These are phyloP conservation scores for Drosophila pectinifera DNA, from an alignment of 1,140 invertebrate species.

Conservation along the genomic window DNA sequence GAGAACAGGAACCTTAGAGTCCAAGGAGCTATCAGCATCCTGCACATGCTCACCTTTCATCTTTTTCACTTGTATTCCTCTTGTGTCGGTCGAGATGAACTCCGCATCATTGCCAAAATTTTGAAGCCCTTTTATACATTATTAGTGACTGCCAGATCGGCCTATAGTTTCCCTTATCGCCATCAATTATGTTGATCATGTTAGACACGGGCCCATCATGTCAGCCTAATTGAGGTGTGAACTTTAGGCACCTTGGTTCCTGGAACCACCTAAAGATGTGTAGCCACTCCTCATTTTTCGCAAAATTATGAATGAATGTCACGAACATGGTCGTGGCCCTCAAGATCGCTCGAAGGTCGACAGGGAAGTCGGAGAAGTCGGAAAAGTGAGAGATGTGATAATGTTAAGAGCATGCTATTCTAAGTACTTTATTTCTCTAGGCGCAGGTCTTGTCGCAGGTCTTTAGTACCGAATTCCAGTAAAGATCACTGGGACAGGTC, in stretches of 20 bases:
- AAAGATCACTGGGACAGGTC: constrained; percentile 41
- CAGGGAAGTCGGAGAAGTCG: background rate
- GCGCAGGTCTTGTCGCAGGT: constrained; percentile 47
- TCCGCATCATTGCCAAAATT: constrained; percentile 65
- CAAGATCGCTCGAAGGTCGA: constrained; percentile 9
- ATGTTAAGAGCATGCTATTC: constrained; percentile 24
- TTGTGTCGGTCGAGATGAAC: constrained; percentile 58
- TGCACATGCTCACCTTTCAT: constrained; percentile 63
- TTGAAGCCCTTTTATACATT: constrained; percentile 60
- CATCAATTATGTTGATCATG: constrained; percentile 47
- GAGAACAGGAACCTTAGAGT: background rate
- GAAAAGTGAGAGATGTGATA: background rate
- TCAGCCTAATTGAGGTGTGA: constrained; percentile 64
- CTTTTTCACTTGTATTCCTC: constrained; percentile 59
- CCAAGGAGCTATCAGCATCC: background rate
- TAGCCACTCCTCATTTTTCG: constrained; percentile 45
- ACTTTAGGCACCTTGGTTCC: constrained; percentile 46
- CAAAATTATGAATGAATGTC: constrained; percentile 62
- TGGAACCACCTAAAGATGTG: constrained; percentile 44
- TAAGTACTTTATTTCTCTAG: constrained; percentile 31
- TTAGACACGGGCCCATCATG: constrained; percentile 53
- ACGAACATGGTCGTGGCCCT: constrained; percentile 34
- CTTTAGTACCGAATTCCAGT: constrained; percentile 43
- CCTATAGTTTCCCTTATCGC: constrained; percentile 35
- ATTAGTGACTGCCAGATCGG: background rate